A percentile compares a stretch with the other conserved stretches of the same genome.
These are phyloP conservation scores for Camptogramma bilineatum DNA, from an alignment of 2,888 invertebrate species.

Conservation along the genomic window DNA sequence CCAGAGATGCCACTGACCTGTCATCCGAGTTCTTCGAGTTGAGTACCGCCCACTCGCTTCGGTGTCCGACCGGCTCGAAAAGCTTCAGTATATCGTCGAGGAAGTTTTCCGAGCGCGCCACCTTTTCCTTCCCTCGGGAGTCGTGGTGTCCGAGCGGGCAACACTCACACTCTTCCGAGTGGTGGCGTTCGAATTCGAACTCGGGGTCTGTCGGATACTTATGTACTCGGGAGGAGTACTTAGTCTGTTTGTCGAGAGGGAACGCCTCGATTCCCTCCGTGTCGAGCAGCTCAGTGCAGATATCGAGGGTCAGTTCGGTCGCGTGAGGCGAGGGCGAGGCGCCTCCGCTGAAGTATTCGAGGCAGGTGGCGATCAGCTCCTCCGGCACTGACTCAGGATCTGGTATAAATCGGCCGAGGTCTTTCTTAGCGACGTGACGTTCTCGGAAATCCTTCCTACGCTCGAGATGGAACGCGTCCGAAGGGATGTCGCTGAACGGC, in stretches of 20 bases:
- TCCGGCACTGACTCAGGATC: background rate
- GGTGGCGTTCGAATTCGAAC: background rate
- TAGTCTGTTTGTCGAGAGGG: background rate
- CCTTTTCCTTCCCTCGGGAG: background rate
- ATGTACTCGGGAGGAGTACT: no score
- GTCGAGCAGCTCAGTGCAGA: slow-evolving; percentile 22
- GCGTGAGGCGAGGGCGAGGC: background rate
- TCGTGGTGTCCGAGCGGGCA: slow-evolving; percentile 1
- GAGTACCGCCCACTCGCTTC: slow-evolving; percentile 15
- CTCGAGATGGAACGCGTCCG: slow-evolving; percentile 42
- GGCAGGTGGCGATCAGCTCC: background rate
- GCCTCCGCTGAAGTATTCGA: slow-evolving; percentile 17
- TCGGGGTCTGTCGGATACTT: no score
- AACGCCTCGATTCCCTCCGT: background rate
- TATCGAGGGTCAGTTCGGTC: background rate
- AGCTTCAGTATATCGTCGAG: background rate
- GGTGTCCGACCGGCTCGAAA: slow-evolving; percentile 5
- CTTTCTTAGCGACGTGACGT: slow-evolving; percentile 16
- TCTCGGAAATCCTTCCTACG: slow-evolving; percentile 4
- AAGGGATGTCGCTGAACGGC: slow-evolving; percentile 47
- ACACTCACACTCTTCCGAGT: background rate
- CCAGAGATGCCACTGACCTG: background rate
- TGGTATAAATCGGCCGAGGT: background rate
- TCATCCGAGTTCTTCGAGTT: slow-evolving; percentile 13
- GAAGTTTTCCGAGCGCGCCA: background rate